Evolutionary conservation across 2,797 vertebrate genomes (phyloP), one percentile per base, ranked within the genome.

Genomic region (Brachyalestes nurse): DNA sequence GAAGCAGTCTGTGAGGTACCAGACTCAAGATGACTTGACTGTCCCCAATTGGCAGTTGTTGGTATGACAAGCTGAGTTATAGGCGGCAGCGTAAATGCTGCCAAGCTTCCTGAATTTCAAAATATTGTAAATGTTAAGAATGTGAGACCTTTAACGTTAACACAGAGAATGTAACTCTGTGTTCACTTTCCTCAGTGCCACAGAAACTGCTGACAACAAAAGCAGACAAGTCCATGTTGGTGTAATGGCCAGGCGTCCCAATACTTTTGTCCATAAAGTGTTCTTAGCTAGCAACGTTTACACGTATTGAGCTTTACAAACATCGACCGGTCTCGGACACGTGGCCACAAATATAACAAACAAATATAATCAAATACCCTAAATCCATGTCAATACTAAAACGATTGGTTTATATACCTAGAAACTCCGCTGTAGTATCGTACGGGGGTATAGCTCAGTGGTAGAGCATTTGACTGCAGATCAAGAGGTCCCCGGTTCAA

Each of bases 381-480:
- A 34, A 34, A 34, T 34, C 34, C 2, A 34, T 4, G 34, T 34
- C 4, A 34, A 34, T 34, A 34, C 34, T 4, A 34, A 1, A 28
- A 28, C 28, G 28, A 28, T 28, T 28, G 45, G 45, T 47, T 47
- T 47, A 47, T 47, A 47, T 0, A 12, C 1, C 0, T 2, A 51
- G 13, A 51, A 45, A 45, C 3, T 51, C 13, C 10, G 47, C 13
- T 4, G 0, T 1, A 1, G 0, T 0, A 0, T 5, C 0, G 10
- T 2, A 0, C 12, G 88, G 90, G 86, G 90, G 90, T 89, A 84
- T 92, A 92, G 90, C 92, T 92, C 91, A 92, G 90, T 88, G 90
- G 88, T 90, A 91, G 90, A 92, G 90, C 89, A 92, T 92, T 93
- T 92, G 91, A 92, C 92, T 92, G 87, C 89, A 93, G 90, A 90